Evolutionary conservation across 2,113 vertebrate genomes (phyloP), one percentile per base, ranked within the genome.

Genomic region (Aythya baeri): DNA sequence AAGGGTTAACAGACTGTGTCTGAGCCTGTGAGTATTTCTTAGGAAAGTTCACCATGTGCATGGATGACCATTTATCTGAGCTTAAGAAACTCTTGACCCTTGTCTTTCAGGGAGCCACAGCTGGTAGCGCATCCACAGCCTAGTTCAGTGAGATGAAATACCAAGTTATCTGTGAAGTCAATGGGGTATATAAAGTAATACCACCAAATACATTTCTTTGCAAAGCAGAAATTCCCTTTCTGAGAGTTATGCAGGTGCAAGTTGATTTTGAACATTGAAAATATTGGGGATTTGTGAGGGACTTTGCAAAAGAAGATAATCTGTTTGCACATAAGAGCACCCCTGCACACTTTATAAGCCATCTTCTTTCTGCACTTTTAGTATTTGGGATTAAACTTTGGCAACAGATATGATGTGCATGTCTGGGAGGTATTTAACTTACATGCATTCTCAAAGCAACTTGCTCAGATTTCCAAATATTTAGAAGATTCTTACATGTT

Each of bases 371-470:
- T 70, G 29, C 25, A 23, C 34, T 91, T 89, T 67, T 34, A 16
- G 41, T 85, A 72, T 75, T 54, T 75, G n/a, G 22, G 58, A 75
- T 89, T 82, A 59, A 84, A 54, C 8, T 61, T 50, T 65, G 92
- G 70, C 78, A 91, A 68, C 31, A 75, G 38, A 79, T 63, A 54
- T 23, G 17, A 36, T 66, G 75, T 73, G 59, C 38, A 81, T 41
- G 44, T 66, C 72, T 92, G 91, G 68, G 55, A 87, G 92, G 59
- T 71, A 78, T 17, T 67, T 75, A 78, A 85, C 71, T 87, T 91
- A 86, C 23, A 43, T 43, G 32, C 58, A 49, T 57, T 76, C 46
- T 89, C 73, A 91, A 92, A 92, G 93, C 34, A 62, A 87, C 50
- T 49, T 68, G 18, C 57, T 91, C 81, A 67, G 27, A 75, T 89